These are phyloP conservation scores for Ispidina picta DNA, from an alignment of 2,797 vertebrate genomes.

Conservation along the genomic window DNA sequence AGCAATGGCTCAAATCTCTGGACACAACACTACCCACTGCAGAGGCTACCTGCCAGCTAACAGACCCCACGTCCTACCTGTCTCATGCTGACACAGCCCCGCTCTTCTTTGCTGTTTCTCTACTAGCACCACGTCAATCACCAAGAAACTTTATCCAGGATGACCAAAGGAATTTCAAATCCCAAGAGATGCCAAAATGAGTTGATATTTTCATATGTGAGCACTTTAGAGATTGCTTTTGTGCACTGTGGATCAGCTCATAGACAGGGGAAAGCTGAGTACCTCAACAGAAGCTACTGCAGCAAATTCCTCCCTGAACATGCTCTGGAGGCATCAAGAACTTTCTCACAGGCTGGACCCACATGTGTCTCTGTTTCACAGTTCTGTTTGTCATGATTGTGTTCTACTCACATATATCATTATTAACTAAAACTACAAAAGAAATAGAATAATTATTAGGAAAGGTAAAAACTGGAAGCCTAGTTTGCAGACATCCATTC, in stretches of 20 bases:
- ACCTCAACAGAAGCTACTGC: neutral
- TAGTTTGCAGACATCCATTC: neutral
- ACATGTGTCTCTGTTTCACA: neutral
- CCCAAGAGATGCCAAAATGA: neutral
- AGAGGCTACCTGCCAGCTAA: neutral
- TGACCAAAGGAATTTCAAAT: neutral
- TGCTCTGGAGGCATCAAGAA: neutral
- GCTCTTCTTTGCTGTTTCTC: neutral
- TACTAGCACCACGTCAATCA: neutral
- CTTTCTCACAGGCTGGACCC: neutral
- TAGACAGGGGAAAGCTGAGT: neutral
- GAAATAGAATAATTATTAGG: neutral
- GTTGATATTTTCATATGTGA: neutral
- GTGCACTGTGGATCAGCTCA: neutral
- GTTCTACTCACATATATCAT: neutral
- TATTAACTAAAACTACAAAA: neutral
- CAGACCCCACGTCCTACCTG: neutral
- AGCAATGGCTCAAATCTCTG: accelerated
- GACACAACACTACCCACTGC: accelerated
- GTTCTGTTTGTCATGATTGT: neutral
- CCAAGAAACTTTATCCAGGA: neutral
- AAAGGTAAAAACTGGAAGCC: neutral
- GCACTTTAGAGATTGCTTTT: neutral
- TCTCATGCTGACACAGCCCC: neutral
- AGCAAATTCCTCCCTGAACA: neutral